Evolutionary conservation across 1,140 invertebrate species (phyloP).

Genomic region (Drosophila funebris): DNA sequence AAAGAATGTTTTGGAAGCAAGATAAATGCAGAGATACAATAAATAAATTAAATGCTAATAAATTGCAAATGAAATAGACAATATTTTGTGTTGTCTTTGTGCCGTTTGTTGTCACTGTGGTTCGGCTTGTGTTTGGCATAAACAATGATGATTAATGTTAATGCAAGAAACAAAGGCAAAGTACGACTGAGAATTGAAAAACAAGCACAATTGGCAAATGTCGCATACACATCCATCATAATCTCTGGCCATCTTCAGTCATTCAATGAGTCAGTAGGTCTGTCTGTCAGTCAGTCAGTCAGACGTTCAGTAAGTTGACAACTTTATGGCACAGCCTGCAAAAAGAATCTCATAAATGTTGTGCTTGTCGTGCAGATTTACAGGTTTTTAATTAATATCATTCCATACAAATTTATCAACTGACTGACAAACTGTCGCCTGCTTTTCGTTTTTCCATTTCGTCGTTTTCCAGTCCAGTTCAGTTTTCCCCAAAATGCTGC

Average conservation of each 20-base stretch:
- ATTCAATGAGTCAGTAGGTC: conserved; percentile 9
- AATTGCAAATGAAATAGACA: conserved; percentile 59
- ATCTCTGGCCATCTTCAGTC: conserved; percentile 48
- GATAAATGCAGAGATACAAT: conserved; percentile 36
- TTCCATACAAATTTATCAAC: conserved; percentile 67
- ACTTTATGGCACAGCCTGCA: conserved; percentile 55
- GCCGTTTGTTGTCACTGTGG: background rate
- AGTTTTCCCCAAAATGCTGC: conserved; percentile 12
- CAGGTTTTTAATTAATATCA: conserved; percentile 81
- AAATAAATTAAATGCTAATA: conserved; percentile 72
- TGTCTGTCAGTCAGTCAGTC: conserved; percentile 1
- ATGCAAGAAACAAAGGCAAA: conserved; percentile 47
- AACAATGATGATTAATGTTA: conserved; percentile 68
- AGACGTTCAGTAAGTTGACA: conserved; percentile 40
- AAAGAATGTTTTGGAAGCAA: conserved; percentile 7
- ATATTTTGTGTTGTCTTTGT: background rate
- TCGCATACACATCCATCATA: conserved; percentile 71
- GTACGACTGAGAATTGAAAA: conserved; percentile 16
- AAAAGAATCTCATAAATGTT: conserved; percentile 41
- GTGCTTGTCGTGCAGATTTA: conserved; percentile 55
- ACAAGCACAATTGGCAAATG: conserved; percentile 68
- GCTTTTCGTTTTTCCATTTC: conserved; percentile 1
- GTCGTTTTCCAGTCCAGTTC: background rate
- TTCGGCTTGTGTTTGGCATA: conserved; percentile 38
- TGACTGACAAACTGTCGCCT: conserved; percentile 38